Evolutionary conservation across 2,888 invertebrate genomes (phyloP).

Genomic region (Megalurothrips usitatus): DNA sequence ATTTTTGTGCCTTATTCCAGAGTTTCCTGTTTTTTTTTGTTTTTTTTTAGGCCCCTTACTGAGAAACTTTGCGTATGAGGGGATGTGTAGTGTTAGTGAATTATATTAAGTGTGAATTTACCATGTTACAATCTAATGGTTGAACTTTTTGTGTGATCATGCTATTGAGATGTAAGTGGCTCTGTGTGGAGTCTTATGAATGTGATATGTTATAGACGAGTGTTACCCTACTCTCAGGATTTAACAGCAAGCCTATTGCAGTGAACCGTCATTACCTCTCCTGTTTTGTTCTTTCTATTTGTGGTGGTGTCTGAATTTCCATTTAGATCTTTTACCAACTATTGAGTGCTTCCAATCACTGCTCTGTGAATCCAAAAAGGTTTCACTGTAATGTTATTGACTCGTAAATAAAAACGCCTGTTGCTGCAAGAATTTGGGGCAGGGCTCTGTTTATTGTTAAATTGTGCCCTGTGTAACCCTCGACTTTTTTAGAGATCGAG

Average conservation of each 20-base stretch:
- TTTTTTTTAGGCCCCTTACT: neutral
- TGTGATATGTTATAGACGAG: slow-evolving; percentile 17
- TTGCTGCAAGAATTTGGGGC: neutral
- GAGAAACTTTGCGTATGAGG: neutral
- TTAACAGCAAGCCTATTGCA: slow-evolving; percentile 3
- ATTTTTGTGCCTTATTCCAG: no score
- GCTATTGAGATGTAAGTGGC: slow-evolving; percentile 2
- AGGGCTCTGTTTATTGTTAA: neutral
- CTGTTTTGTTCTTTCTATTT: no score
- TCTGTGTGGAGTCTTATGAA: neutral
- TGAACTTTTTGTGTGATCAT: neutral
- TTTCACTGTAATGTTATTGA: neutral
- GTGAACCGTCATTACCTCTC: no score
- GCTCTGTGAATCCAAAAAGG: no score
- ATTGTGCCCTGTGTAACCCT: neutral
- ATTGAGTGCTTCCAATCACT: no score
- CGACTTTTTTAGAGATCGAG: neutral
- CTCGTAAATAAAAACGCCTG: neutral
- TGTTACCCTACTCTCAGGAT: slow-evolving; percentile 19
- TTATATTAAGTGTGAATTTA: neutral
- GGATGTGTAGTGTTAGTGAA: neutral
- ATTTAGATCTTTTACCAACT: no score
- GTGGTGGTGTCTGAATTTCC: no score
- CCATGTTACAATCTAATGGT: neutral
- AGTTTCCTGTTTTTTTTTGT: no score